These are phyloP conservation scores for Chaetodon trifascialis DNA, from an alignment of 2,113 vertebrate genomes.

Conservation along the genomic window DNA sequence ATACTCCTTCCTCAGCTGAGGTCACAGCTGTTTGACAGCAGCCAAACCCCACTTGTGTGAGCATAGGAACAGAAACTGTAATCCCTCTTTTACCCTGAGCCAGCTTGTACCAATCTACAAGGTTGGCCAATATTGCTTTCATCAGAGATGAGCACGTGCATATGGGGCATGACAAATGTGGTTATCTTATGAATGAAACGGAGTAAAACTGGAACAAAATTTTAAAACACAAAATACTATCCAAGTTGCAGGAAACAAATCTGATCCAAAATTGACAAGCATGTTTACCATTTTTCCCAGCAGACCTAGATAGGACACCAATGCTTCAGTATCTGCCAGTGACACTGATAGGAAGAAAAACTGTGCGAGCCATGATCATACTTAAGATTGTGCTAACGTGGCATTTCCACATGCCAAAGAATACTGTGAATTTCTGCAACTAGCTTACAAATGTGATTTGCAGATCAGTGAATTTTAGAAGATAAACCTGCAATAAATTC, in stretches of 20 bases:
- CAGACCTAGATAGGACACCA: neutral
- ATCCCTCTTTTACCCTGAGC: slow-evolving; percentile 43
- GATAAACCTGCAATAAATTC: neutral
- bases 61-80: slow-evolving; percentile 39
- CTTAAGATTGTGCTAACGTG: neutral
- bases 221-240: neutral
- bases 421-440: neutral
- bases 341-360: neutral
- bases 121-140: slow-evolving; percentile 30
- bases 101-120: slow-evolving; percentile 36
- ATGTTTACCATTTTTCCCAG: neutral
- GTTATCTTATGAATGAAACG: neutral
- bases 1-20: slow-evolving; percentile 10
- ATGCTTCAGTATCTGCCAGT: neutral
- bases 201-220: neutral
- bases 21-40: slow-evolving; percentile 65
- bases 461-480: neutral
- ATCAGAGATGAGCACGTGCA: slow-evolving; percentile 16
- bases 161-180: slow-evolving; percentile 5
- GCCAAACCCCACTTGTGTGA: slow-evolving; percentile 44
- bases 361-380: neutral
- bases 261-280: neutral
- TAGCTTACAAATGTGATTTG: neutral
- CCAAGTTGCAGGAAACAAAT: neutral
- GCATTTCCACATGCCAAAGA: neutral